Base-by-base conservation (phyloP, 2,113 vertebrate species). In the Empidonax alnorum region DNA sequence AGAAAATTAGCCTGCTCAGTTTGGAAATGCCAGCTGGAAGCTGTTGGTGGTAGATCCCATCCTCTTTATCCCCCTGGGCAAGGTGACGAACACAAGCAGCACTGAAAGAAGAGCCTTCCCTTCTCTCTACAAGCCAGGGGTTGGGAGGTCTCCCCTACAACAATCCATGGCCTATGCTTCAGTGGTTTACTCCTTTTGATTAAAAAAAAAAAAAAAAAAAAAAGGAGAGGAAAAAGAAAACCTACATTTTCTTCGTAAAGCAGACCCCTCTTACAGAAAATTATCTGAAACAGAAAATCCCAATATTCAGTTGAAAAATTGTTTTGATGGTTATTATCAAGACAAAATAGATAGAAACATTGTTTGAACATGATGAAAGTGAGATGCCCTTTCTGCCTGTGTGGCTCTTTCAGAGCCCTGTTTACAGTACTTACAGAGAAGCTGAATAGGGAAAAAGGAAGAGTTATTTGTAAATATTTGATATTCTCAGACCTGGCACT, bases 1-100 rank as follows among this genome's bases (percentile, higher is more conserved):
- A 90, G 46, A 89, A 94, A 62, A 83, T 42, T 23, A 77, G 24
- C 14, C 31, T 66, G n/a, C 65, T 77, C 49, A 8, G 1, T 89
- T 24, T 73, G 55, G 63, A 93, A 86, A 65, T 84, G 90, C 37
- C 77, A 87, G 59, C 35, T 91, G 35, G 20, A 31, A 89, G 52
- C 72, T 72, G 67, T 44, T 16, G 0, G 30, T 1, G 0, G 28
- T 68, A 28, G 62, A 14, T 67, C 42, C 21, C 8, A 0, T 87
- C 63, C 6, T 80, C 33, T 55, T 30, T 33, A 4, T 89, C 53
- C 5, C 20, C 66, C 5, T 0, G 4, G 52, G 39, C 6, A 9
- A 68, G 27, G 6, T 50, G 49, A 56, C 0, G 0, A 75, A 58
- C 4, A 10, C 23, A n/a, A 21, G 31, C 76, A 89, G 62, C 3